Conservation (phyloP, 2,888 invertebrate genomes). For the Pyrrhia umbra region DNA sequence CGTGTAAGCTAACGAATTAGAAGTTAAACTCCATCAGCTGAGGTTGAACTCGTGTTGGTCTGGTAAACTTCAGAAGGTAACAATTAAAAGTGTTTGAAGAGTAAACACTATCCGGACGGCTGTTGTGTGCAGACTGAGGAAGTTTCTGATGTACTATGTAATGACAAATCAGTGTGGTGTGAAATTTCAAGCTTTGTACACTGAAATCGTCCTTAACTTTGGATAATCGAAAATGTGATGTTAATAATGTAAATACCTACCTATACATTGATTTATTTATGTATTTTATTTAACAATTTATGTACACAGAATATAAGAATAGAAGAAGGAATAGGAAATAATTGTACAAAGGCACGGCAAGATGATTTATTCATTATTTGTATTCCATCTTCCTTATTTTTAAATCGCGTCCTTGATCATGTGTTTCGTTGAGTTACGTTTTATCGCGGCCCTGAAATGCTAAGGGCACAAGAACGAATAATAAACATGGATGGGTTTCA, state of each 20-base stretch:
- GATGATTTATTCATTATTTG: too few relatives aligned
- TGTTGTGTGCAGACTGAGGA: constrained; percentile 42
- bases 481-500: too few relatives aligned
- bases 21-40: constrained; percentile 42
- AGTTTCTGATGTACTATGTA: constrained; percentile 52
- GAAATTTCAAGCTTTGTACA: constrained; percentile 21
- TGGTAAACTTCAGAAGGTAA: constrained; percentile 45
- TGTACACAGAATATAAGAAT: too few relatives aligned
- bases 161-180: constrained; percentile 41
- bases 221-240: neutral
- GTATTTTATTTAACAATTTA: too few relatives aligned
- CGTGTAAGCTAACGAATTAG: constrained; percentile 36
- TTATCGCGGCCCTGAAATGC: too few relatives aligned
- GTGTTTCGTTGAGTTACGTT: too few relatives aligned
- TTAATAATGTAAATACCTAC: neutral
- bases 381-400: too few relatives aligned
- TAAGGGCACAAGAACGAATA: too few relatives aligned
- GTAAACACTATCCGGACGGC: constrained; percentile 48
- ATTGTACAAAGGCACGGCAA: too few relatives aligned
- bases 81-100: constrained; percentile 60
- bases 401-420: too few relatives aligned
- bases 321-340: too few relatives aligned
- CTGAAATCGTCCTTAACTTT: neutral
- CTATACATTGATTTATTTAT: too few relatives aligned
- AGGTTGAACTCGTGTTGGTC: constrained; percentile 42